These are phyloP conservation scores for Palythoa grandiflora DNA, from an alignment of 92 coral and sea anemone species.

Conservation along the genomic window DNA sequence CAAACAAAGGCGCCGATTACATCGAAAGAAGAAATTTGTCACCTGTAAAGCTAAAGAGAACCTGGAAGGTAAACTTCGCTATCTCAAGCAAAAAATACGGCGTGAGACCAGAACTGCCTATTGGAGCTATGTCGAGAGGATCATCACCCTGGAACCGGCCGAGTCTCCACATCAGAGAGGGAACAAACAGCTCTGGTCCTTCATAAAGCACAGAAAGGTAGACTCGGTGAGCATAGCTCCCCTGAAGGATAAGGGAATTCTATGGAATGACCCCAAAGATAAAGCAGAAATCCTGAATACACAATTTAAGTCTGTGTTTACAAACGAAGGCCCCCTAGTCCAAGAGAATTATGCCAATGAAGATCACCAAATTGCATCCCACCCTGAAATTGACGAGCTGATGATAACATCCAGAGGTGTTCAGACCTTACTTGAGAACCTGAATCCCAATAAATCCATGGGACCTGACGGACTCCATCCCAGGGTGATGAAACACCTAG, in stretches of 20 bases:
- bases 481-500: conserved; percentile 33
- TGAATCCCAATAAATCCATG: conserved; percentile 48
- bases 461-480: conserved; percentile 35
- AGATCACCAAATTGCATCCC: conserved; percentile 15
- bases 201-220: conserved; percentile 44
- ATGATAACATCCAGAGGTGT: conserved; percentile 40
- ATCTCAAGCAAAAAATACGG: conserved; percentile 37
- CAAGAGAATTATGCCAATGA: conserved; percentile 18
- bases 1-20: conserved; percentile 30
- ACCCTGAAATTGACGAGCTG: conserved; percentile 20
- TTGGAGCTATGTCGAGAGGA: conserved; percentile 20
- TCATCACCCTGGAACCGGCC: conserved; percentile 5
- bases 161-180: conserved; percentile 24
- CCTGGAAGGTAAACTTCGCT: conserved; percentile 38
- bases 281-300: conserved; percentile 49
- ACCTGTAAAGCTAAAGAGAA: conserved; percentile 27
- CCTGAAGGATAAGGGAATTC: conserved; percentile 31
- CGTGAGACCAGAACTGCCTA: conserved; percentile 33
- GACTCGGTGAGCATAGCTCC: conserved; percentile 45
- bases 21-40: conserved; percentile 23
- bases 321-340: neutral
- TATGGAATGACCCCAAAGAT: conserved; percentile 40
- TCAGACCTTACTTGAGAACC: conserved; percentile 39
- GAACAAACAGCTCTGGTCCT: conserved; percentile 35
- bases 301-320: conserved; percentile 45